phyloP scores from a whole-genome alignment of 2,888 invertebrate species.

The Archips xylosteana region DNA sequence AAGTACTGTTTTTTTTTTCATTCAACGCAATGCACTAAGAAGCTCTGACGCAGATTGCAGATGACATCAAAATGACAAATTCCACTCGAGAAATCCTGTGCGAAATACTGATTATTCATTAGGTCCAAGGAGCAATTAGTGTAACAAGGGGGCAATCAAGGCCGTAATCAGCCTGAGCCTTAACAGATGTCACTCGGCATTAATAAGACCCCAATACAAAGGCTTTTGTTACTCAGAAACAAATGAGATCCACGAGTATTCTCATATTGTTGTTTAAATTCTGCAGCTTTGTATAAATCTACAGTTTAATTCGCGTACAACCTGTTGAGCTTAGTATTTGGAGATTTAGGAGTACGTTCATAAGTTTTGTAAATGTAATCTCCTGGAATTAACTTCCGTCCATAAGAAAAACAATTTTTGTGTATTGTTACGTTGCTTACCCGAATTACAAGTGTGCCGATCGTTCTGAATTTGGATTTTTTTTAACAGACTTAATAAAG shows the following conservation, averaged over 20 bases:
- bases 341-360: not conserved
- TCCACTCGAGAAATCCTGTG: not conserved
- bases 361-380: not conserved
- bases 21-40: not conserved
- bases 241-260: constrained; percentile 8
- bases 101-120: constrained; percentile 22
- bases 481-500: too few relatives aligned
- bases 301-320: not conserved
- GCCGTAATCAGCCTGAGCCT: constrained; percentile 20
- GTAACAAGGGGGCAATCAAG: constrained; percentile 31
- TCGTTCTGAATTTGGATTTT: too few relatives aligned
- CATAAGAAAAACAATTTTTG: too few relatives aligned
- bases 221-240: constrained; percentile 26
- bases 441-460: too few relatives aligned
- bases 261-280: constrained; percentile 17
- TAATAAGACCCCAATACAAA: constrained; percentile 18
- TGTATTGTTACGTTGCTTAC: too few relatives aligned
- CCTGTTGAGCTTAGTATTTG: constrained; percentile 1
- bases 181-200: constrained; percentile 26
- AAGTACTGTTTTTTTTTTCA: not conserved
- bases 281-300: not conserved
- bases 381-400: too few relatives aligned
- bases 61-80: not conserved
- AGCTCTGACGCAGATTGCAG: not conserved
- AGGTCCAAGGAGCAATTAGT: constrained; percentile 32